These are phyloP conservation scores for Drosophila flavopinicola DNA, from an alignment of 2,888 invertebrate species.

Conservation along the genomic window DNA sequence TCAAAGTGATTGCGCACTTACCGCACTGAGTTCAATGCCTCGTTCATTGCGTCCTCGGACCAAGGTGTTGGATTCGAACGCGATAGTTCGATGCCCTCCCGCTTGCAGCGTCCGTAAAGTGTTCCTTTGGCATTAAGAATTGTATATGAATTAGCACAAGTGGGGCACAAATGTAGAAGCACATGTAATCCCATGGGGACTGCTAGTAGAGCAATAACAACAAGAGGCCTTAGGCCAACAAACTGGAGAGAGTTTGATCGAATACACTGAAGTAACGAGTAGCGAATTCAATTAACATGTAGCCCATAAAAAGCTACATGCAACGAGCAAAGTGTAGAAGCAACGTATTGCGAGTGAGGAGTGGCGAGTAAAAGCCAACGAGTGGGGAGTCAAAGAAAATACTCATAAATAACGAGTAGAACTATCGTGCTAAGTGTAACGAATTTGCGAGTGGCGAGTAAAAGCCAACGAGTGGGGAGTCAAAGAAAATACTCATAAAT, in stretches of 20 bases:
- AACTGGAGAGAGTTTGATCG: not conserved
- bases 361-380: not conserved
- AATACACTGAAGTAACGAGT: not conserved
- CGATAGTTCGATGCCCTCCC: constrained; percentile 94
- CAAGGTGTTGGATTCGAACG: constrained; percentile 96
- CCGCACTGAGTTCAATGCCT: constrained; percentile 95
- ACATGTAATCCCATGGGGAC: not conserved
- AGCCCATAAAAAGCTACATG: not conserved
- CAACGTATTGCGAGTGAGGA: not conserved
- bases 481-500: not conserved
- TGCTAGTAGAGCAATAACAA: not conserved
- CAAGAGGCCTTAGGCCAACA: not conserved
- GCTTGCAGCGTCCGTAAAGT: constrained; percentile 93
- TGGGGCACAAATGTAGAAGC: not conserved
- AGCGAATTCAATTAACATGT: not conserved
- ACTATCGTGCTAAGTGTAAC: too few relatives aligned
- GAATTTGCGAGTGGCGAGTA: not conserved
- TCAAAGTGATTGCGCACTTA: constrained; percentile 79
- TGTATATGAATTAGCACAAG: constrained; percentile 38
- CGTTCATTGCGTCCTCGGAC: constrained; percentile 97
- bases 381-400: not conserved
- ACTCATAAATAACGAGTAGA: not conserved
- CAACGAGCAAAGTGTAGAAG: not conserved
- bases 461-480: not conserved
- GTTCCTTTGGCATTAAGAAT: constrained; percentile 86